Percentiles rank a stretch among this genome's conserved stretches.
These are phyloP conservation scores for Mallotus villosus DNA, from an alignment of 2,797 vertebrate genomes.

Conservation along the genomic window DNA sequence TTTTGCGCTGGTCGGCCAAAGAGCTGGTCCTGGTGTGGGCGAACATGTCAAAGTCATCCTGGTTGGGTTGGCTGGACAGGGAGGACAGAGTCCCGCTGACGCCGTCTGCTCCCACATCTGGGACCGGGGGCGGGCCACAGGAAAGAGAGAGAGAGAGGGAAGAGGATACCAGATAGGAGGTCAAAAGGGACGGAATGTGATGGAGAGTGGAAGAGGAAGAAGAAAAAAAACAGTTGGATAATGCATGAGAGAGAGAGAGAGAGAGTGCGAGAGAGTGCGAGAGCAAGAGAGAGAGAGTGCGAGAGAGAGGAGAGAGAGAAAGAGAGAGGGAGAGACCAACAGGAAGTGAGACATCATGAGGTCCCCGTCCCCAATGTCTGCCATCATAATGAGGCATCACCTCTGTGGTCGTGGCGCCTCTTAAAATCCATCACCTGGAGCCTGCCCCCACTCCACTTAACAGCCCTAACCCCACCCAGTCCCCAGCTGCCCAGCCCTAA, in stretches of 20 bases:
- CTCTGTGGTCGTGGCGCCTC: too few species aligned
- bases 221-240: background rate
- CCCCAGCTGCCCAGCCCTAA: too few species aligned
- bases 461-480: too few species aligned
- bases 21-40: conserved; percentile 92
- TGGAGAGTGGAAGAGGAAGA: background rate
- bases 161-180: background rate
- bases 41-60: conserved; percentile 94
- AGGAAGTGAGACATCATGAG: background rate
- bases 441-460: too few species aligned
- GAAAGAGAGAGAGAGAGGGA: background rate
- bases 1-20: conserved; percentile 91
- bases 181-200: background rate
- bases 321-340: background rate
- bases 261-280: background rate
- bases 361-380: too few species aligned
- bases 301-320: background rate
- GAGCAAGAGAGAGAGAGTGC: background rate
- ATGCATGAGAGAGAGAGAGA: background rate
- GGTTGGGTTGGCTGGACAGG: conserved; percentile 79
- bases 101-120: conserved; percentile 84
- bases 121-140: background rate
- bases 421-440: too few species aligned
- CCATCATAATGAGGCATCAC: too few species aligned
- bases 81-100: conserved; percentile 84